Base-by-base conservation (phyloP, 1,140 invertebrate genomes). In the Drosophila tropicalis region DNA sequence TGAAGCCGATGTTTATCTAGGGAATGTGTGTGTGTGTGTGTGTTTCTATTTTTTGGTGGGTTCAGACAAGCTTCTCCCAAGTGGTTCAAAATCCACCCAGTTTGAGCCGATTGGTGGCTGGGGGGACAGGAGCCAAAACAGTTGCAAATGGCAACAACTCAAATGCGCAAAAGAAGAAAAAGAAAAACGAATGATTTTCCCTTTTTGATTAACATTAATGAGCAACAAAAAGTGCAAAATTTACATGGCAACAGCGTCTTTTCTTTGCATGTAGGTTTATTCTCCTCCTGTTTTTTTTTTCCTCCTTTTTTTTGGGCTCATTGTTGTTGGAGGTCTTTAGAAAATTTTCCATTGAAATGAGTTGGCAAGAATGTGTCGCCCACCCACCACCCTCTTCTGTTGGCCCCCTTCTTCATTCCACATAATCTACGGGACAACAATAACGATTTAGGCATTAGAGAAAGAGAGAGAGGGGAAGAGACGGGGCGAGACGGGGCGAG, bases 221-320 rank as follows among this genome's bases (percentile, higher is more conserved):
- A 87, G 72, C 84, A 81, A 83, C 79, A 83, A 89, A 87, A 89
- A 82, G 79, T 89, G 80, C 84, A 89, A 83, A 83, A 89, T 83
- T 71, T 87, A 74, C 83, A 89, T 87, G 76, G 83, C 83, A 87
- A 87, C 79, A 61, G 41, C 56, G 47, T 57, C 71, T 61, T 62
- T 62, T 62, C 40, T 39, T 64, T 47, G 22, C 41, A 36, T 36
- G 9, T 56, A 47, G 15, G 44, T 47, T 19, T 19, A 19, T 22
- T 58, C 25, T 58, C 10, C 29, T 6, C 10, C 29, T 6, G 29
- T 29, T 29, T 34, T 32, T 32, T 54, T 13, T 17, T 51, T 25
- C 51, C 25, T 61, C 15, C 55, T 62, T 67, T 62, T 63, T 63
- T 63, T 39, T 67, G 55, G 9, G 44, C 44, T 44, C 65, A 75